Evolutionary conservation across 1,140 invertebrate species (phyloP).

Genomic region (Orchestia grillus): DNA sequence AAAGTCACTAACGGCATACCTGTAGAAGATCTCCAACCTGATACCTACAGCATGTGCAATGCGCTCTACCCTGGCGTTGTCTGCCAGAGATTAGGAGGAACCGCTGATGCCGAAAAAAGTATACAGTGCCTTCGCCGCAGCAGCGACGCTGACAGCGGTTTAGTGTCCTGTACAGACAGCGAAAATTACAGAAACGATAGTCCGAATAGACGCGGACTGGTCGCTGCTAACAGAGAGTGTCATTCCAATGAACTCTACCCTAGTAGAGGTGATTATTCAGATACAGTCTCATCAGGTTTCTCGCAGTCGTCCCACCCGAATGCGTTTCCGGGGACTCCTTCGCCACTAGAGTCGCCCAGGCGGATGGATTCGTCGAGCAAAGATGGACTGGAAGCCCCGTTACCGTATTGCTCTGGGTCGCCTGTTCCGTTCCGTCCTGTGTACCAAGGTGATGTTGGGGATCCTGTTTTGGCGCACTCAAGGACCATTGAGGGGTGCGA

Average conservation of each 20-base stretch:
- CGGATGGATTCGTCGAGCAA: neutral
- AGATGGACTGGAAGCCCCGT: neutral
- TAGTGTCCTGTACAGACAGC: constrained; percentile 58
- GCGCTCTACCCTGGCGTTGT: neutral
- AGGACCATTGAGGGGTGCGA: neutral
- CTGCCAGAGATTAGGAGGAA: neutral
- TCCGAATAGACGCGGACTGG: neutral
- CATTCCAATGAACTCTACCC: neutral
- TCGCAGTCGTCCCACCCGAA: constrained; percentile 44
- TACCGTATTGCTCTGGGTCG: constrained; percentile 7
- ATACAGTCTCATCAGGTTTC: constrained; percentile 28
- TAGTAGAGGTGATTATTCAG: neutral
- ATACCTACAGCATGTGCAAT: neutral
- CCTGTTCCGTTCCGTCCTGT: constrained; percentile 5
- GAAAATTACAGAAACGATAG: constrained; percentile 30
- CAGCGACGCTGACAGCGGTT: constrained; percentile 57
- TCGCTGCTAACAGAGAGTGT: neutral
- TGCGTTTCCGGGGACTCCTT: neutral
- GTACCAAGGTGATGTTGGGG: neutral
- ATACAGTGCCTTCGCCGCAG: neutral
- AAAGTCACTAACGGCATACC: neutral
- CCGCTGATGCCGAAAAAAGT: neutral
- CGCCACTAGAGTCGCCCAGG: neutral
- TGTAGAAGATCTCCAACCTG: constrained; percentile 27
- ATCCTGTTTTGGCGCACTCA: constrained; percentile 10